Evolutionary conservation across 2,797 vertebrate genomes (phyloP).

Genomic region (Rachycentron canadum): DNA sequence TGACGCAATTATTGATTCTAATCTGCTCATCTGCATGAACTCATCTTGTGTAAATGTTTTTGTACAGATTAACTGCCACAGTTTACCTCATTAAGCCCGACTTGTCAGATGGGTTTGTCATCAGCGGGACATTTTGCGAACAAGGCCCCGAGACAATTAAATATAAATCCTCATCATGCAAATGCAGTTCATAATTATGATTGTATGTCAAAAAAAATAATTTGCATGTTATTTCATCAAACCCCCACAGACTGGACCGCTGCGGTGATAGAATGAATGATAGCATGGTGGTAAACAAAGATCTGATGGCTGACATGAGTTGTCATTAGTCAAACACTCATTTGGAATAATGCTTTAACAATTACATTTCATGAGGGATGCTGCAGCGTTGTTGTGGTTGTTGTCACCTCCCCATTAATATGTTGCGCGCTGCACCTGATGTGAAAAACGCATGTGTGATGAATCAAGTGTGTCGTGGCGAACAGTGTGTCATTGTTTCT

Average conservation of each 20-base stretch:
- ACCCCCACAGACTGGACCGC: constrained; percentile 53
- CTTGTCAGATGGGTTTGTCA: constrained; percentile 69
- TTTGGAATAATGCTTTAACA: constrained; percentile 54
- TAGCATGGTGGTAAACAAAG: constrained; percentile 54
- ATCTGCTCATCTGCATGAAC: constrained; percentile 65
- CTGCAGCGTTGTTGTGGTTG: constrained; percentile 18
- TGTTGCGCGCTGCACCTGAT: constrained; percentile 13
- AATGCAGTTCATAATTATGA: constrained; percentile 72
- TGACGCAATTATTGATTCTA: constrained; percentile 61
- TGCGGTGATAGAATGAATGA: constrained; percentile 37
- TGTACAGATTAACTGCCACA: constrained; percentile 67
- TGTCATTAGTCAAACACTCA: constrained; percentile 61
- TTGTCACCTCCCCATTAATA: constrained; percentile 21
- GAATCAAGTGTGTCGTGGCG: not conserved
- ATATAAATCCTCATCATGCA: constrained; percentile 70
- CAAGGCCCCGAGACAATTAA: constrained; percentile 64
- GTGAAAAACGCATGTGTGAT: constrained; percentile 5
- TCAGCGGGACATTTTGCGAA: constrained; percentile 52
- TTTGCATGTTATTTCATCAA: constrained; percentile 65
- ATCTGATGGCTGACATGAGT: constrained; percentile 45
- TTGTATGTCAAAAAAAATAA: constrained; percentile 52
- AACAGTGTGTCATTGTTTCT: not conserved
- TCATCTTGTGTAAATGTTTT: constrained; percentile 67
- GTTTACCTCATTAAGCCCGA: constrained; percentile 74
- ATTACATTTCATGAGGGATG: constrained; percentile 37